Evolutionary conservation across 2,797 vertebrate species (phyloP).

Genomic region (Cryptoblepharus egeriae): DNA sequence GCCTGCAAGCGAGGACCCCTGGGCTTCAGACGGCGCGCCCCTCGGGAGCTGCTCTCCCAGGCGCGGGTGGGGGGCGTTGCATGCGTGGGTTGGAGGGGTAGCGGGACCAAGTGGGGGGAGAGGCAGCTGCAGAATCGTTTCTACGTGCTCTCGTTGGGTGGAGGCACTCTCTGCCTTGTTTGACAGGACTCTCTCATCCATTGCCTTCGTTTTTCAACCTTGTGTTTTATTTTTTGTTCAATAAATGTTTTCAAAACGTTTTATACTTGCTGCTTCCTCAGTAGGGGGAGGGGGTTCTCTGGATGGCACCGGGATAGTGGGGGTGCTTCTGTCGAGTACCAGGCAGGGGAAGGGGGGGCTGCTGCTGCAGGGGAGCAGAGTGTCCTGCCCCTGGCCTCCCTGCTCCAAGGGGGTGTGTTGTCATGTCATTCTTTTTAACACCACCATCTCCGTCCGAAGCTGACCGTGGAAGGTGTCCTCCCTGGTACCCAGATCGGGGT

Average conservation of each 20-base stretch:
- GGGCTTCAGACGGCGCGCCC: neutral
- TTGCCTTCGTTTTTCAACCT: slow-evolving; percentile 38
- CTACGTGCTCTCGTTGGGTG: neutral
- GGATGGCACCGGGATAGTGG: no score
- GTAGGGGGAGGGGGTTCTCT: neutral
- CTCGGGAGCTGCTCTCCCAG: no score
- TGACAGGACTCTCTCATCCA: neutral
- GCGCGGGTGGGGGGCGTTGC: neutral
- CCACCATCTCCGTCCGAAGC: neutral
- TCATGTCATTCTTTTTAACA: neutral
- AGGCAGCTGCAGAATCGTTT: neutral
- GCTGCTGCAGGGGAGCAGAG: neutral
- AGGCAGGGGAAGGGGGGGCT: neutral
- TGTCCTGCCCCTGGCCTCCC: neutral
- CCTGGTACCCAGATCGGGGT: neutral
- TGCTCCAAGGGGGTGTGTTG: neutral
- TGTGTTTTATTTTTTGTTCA: slow-evolving; percentile 19
- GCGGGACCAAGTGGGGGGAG: neutral
- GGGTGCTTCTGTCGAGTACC: no score
- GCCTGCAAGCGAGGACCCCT: slow-evolving; percentile 49
- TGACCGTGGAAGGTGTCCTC: no score
- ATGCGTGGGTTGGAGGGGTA: fast-evolving
- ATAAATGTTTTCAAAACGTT: slow-evolving; percentile 29
- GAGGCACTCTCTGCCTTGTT: neutral
- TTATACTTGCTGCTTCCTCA: neutral